Evolutionary conservation across 2,797 vertebrate species (phyloP), one percentile per base, ranked within the genome.

Genomic region (Pterois miles): DNA sequence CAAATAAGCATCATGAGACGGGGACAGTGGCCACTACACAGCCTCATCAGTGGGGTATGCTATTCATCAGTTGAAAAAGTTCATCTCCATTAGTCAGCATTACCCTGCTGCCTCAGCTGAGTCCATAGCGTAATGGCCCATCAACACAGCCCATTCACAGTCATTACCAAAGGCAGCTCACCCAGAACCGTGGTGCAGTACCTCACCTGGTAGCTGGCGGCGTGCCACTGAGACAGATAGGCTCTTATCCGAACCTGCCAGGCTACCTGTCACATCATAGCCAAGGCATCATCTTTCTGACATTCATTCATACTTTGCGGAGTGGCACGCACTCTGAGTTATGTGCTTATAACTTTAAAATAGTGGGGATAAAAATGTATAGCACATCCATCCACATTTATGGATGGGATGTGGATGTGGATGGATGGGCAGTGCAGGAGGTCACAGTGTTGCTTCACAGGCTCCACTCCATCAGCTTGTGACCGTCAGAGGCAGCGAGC

Each of bases 31-130:
- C 56, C 54, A 16, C 22, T 48, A 56, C 64, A 36, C 62, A 78
- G 84, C 75, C 76, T 87, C 71, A 84, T 91, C 85, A 84, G 76
- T 2, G 20, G 62, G 70, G 33, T 54, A 34, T 65, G 63, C 74
- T 73, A 65, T 90, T 89, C 74, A 89, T 91, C 89, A 85, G 81
- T 83, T 23, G 5, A 86, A 87, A 62, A 91, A 84, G 89, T 91
- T 91, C 66, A 88, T 89, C 84, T 83, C 84, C 81, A 92, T 93
- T 90, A 90, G 86, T 93, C 90, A 90, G 89, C 87, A 86, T 90
- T 88, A 87, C 79, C 63, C 82, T 65, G 87, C 87, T 82, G 85
- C 85, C 82, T 85, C 89, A 81, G 83, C 87, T 79, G 74, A 89
- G 85, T 86, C 91, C 80, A 80, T 65, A 54, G 83, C 90, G 86